A percentile compares a stretch with the other conserved stretches of the same genome.
Conservation (phyloP, 1,140 invertebrate species). For the Lasaia peninsularis region DNA sequence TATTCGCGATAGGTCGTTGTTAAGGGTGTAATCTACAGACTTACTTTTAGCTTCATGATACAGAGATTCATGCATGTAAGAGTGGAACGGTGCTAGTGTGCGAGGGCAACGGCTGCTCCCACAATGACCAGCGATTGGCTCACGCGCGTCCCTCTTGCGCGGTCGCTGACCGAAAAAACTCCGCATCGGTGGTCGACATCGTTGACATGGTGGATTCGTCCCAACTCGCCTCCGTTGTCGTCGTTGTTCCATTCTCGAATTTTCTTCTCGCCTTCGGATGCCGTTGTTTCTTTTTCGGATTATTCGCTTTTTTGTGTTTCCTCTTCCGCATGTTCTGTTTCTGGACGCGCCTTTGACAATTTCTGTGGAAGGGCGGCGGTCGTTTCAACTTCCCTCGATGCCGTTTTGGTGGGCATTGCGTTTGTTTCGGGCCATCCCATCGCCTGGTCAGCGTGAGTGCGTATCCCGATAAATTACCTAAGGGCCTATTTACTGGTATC, state of each 20-base stretch:
- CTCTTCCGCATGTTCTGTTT: slow-evolving; percentile 64
- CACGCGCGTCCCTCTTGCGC: slow-evolving; percentile 69
- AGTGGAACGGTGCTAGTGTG: slow-evolving; percentile 66
- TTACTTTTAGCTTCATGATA: no score
- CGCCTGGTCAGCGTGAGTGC: slow-evolving; percentile 82
- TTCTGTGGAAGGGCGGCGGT: slow-evolving; percentile 56
- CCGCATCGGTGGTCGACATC: slow-evolving; percentile 64
- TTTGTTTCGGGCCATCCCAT: slow-evolving; percentile 67
- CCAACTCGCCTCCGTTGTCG: slow-evolving; percentile 59
- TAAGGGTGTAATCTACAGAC: no score
- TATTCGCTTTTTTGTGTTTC: slow-evolving; percentile 68
- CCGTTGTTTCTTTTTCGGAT: slow-evolving; percentile 62
- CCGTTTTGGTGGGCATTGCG: slow-evolving; percentile 49
- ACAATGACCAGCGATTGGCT: slow-evolving; percentile 54
- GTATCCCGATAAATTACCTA: slow-evolving; percentile 85
- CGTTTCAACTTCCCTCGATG: slow-evolving; percentile 60
- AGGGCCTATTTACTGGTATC: slow-evolving; percentile 80
- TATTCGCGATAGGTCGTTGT: no score
- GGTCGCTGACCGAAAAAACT: slow-evolving; percentile 76
- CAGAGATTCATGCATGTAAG: slow-evolving; percentile 40
- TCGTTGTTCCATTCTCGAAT: slow-evolving; percentile 62
- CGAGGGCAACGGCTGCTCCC: slow-evolving; percentile 65
- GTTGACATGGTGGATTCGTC: slow-evolving; percentile 69
- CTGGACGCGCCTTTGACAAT: slow-evolving; percentile 53
- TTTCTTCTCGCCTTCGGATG: slow-evolving; percentile 65